These are phyloP conservation scores for Plagiodera versicolora DNA, from an alignment of 2,888 invertebrate species.

Conservation along the genomic window DNA sequence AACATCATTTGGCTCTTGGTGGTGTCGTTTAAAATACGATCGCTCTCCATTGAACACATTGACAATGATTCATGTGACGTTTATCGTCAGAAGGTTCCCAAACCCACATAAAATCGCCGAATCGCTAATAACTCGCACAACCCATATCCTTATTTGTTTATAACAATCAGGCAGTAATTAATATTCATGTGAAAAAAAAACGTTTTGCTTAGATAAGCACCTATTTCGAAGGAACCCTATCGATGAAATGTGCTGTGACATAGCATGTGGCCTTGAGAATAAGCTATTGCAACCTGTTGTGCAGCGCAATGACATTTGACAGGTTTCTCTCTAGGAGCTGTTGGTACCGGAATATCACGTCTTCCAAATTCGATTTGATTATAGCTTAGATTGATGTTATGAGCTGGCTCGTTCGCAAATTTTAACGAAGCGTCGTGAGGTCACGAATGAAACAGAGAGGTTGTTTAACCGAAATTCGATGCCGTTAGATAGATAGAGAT, in stretches of 20 bases:
- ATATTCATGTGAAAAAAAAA: not conserved
- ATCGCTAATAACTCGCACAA: conserved; percentile 10
- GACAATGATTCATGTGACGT: conserved; percentile 15
- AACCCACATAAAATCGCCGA: conserved; percentile 18
- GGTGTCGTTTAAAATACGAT: too few species aligned
- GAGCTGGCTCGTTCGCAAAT: not conserved
- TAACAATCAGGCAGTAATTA: not conserved
- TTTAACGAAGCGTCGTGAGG: not conserved
- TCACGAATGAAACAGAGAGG: not conserved
- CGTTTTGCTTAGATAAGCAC: not conserved
- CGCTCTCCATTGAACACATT: too few species aligned
- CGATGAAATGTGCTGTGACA: too few species aligned
- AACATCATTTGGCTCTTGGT: too few species aligned
- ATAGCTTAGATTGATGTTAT: not conserved
- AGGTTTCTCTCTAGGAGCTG: too few species aligned
- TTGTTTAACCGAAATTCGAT: not conserved
- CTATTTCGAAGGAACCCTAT: too few species aligned
- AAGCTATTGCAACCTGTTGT: too few species aligned
- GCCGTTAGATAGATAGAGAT: not conserved
- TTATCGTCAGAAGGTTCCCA: conserved; percentile 12
- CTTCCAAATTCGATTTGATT: not conserved
- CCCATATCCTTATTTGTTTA: not conserved
- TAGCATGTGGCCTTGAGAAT: too few species aligned
- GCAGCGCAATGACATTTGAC: too few species aligned
- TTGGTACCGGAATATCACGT: too few species aligned